Evolutionary conservation across 2,113 vertebrate species (phyloP).

Genomic region (Amblyopsis rosae): DNA sequence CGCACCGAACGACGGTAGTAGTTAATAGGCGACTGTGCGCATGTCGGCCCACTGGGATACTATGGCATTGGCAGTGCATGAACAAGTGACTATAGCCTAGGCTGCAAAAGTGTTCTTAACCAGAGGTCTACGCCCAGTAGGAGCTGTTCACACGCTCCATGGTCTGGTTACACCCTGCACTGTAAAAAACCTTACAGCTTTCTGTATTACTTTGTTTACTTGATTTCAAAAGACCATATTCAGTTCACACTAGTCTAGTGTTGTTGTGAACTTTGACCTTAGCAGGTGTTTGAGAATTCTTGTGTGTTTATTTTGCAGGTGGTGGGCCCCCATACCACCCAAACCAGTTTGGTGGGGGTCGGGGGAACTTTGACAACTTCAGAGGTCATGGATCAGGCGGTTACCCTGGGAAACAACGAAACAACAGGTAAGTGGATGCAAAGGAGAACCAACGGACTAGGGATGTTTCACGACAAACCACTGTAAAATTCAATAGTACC

Average conservation of each 20-base stretch:
- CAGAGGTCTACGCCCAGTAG: no score
- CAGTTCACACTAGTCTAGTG: background rate
- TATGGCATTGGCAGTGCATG: no score
- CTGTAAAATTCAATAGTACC: no score
- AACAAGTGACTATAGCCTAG: no score
- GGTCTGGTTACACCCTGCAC: background rate
- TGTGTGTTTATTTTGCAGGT: slow-evolving; percentile 19
- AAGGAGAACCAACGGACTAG: background rate
- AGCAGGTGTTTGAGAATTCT: background rate
- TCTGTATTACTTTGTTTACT: background rate
- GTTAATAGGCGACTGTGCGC: no score
- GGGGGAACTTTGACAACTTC: slow-evolving; percentile 88
- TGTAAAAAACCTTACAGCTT: background rate
- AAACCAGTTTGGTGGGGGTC: slow-evolving; percentile 81
- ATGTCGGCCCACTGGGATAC: no score
- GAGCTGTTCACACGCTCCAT: no score
- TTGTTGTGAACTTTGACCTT: background rate
- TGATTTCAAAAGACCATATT: background rate
- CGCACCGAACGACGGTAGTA: no score
- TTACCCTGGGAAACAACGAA: slow-evolving; percentile 78
- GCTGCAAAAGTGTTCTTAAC: no score
- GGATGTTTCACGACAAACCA: no score
- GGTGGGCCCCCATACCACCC: slow-evolving; percentile 81
- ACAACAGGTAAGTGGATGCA: slow-evolving; percentile 72
- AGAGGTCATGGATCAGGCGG: slow-evolving; percentile 79